Evolutionary conservation across 53 echinoderm and acorn worm species (phyloP).

Genomic region (Pentamera pediparva): DNA sequence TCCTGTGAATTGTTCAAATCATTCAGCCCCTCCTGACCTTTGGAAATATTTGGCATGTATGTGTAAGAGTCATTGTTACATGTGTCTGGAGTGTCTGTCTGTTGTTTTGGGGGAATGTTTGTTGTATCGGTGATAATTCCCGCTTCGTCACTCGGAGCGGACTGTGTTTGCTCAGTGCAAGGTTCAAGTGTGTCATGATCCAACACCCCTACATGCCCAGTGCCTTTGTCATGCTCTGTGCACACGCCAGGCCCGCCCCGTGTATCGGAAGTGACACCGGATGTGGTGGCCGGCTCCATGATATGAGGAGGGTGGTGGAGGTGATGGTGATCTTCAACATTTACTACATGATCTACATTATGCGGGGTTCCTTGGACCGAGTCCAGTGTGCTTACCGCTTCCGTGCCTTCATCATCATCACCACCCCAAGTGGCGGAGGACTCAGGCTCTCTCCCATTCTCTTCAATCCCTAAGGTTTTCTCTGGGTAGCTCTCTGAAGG

Average conservation of each 20-base stretch:
- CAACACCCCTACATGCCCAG: conserved; percentile 10
- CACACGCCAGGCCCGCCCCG: not conserved
- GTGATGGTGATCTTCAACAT: conserved; percentile 13
- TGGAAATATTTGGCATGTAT: not conserved
- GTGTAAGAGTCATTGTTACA: conserved; percentile 5
- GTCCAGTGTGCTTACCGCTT: conserved; percentile 28
- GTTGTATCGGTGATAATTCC: not conserved
- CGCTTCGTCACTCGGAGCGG: not conserved
- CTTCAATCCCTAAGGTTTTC: conserved; percentile 3
- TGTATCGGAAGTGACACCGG: not conserved
- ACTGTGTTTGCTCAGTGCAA: not conserved
- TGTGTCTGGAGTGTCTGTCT: conserved; percentile 3
- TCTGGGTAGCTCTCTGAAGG: conserved; percentile 19
- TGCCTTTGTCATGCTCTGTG: not conserved
- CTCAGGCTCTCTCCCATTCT: not conserved
- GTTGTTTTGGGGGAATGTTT: conserved; percentile 2
- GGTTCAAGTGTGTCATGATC: conserved; percentile 21
- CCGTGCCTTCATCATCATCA: conserved; percentile 6
- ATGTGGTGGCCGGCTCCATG: not conserved
- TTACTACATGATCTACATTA: conserved; percentile 25
- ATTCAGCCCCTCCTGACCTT: conserved; percentile 1
- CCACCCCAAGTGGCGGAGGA: not conserved
- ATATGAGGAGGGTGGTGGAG: not conserved
- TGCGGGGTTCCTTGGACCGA: not conserved
- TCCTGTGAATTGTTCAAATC: too few species aligned